A percentile compares a stretch with the other conserved stretches of the same genome.
Conservation (phyloP, 2,113 vertebrate genomes). For the Calonectris borealis region DNA sequence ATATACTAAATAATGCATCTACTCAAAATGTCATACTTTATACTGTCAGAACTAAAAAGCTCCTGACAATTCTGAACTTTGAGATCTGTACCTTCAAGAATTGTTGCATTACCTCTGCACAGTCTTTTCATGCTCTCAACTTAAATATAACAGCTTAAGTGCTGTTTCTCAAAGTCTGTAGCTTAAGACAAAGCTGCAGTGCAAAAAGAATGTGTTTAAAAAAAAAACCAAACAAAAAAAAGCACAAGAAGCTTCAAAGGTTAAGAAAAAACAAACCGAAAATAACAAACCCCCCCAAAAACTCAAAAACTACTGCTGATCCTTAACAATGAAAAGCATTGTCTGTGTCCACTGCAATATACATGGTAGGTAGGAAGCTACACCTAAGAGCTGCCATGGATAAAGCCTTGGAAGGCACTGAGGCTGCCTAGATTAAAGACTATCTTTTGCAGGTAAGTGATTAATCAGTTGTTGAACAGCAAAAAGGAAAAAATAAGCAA, state of each 20-base stretch:
- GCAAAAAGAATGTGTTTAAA: neutral
- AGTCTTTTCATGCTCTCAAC: neutral
- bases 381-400: neutral
- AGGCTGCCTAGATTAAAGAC: neutral
- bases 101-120: neutral
- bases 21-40: neutral
- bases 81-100: neutral
- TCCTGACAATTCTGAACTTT: neutral
- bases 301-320: rapidly evolving
- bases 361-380: rapidly evolving
- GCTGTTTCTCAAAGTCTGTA: neutral
- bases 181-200: neutral
- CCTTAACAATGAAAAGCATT: neutral
- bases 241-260: neutral
- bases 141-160: neutral
- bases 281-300: neutral
- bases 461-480: neutral
- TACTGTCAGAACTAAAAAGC: neutral
- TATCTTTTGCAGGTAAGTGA: neutral
- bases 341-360: neutral
- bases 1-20: neutral
- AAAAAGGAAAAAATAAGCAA: neutral
- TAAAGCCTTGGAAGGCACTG: neutral
- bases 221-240: neutral
- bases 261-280: neutral